Percentiles rank a stretch among this genome's conserved stretches.
These are phyloP conservation scores for Grantiella picta DNA, from an alignment of 2,113 vertebrate species.

Conservation along the genomic window DNA sequence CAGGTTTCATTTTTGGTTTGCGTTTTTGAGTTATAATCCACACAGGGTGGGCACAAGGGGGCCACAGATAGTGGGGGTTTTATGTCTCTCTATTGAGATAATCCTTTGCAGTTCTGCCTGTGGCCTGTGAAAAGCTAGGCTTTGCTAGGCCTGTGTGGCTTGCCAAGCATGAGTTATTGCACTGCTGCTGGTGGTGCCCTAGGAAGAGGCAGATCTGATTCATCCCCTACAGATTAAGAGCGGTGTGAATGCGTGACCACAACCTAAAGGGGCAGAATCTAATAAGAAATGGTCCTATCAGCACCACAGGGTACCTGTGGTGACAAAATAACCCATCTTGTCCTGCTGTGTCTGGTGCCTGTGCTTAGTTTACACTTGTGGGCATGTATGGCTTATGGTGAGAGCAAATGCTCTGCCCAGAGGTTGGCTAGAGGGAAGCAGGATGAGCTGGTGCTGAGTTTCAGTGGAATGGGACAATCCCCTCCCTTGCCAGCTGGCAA, in stretches of 20 bases:
- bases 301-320: background rate
- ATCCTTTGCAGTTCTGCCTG: background rate
- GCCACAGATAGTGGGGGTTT: background rate
- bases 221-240: background rate
- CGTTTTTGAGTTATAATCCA: background rate
- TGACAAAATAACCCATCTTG: background rate
- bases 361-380: background rate
- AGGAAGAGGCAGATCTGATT: background rate
- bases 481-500: accelerated
- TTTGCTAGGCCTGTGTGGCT: background rate
- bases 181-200: background rate
- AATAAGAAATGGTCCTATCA: background rate
- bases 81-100: background rate
- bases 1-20: background rate
- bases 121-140: background rate
- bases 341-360: background rate
- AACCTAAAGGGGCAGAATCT: background rate
- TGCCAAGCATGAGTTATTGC: background rate
- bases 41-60: background rate
- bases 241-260: background rate
- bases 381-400: background rate
- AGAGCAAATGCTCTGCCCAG: background rate
- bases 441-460: background rate
- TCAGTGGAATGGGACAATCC: background rate
- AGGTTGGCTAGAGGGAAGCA: background rate